phyloP scores from a whole-genome alignment of 2,888 invertebrate genomes.

The Anorthoa munda region DNA sequence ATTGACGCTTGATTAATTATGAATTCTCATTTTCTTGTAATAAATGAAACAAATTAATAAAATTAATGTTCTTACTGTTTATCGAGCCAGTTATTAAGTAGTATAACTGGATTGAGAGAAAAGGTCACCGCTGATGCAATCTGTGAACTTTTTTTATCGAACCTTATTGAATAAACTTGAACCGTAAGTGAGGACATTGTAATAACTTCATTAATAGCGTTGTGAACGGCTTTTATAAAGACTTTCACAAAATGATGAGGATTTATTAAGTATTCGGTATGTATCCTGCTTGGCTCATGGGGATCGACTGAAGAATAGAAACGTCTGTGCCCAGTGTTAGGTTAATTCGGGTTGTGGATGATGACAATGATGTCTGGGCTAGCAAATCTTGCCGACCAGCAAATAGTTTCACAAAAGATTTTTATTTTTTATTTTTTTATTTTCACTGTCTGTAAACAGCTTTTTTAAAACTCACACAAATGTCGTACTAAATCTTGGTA shows the following conservation, averaged over 20 bases:
- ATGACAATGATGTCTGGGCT: too few species aligned
- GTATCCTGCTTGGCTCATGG: background rate
- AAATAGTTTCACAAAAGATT: too few species aligned
- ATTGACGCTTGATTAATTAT: conserved; percentile 23
- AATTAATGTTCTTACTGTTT: conserved; percentile 26
- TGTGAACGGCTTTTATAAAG: conserved; percentile 12
- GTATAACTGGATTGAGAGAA: conserved; percentile 43
- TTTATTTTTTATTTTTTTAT: too few species aligned
- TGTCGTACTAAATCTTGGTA: too few species aligned
- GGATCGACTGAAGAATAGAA: background rate
- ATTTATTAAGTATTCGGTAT: background rate
- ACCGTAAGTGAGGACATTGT: conserved; percentile 30
- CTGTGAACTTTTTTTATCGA: conserved; percentile 49
- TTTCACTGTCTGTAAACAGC: too few species aligned
- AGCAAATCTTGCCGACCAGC: too few species aligned
- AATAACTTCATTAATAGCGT: conserved; percentile 48
- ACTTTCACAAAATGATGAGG: background rate
- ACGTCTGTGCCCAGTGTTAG: background rate
- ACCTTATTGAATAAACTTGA: conserved; percentile 39
- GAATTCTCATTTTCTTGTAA: background rate
- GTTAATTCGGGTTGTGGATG: background rate
- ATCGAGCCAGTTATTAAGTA: conserved; percentile 18
- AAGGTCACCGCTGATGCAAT: conserved; percentile 56
- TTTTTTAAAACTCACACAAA: too few species aligned
- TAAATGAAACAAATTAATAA: conserved; percentile 22